Conservation (phyloP, 1,140 invertebrate genomes). For the Heliconius nattereri region DNA sequence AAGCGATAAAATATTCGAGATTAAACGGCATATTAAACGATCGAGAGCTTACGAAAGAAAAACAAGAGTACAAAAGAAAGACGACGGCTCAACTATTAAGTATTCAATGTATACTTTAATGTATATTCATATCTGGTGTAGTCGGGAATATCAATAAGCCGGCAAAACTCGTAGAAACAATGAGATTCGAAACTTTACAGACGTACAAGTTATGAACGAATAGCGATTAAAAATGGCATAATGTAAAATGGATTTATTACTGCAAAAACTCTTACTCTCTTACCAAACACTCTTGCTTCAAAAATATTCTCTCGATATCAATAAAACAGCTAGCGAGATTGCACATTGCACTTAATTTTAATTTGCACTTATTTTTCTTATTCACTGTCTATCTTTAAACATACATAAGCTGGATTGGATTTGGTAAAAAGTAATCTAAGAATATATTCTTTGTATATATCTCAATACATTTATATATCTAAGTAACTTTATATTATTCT, state of each 20-base stretch:
- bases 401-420: too few relatives aligned
- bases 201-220: conserved; percentile 31
- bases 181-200: conserved; percentile 45
- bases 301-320: too few relatives aligned
- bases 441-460: too few relatives aligned
- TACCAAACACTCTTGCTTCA: too few relatives aligned
- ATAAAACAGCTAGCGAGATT: too few relatives aligned
- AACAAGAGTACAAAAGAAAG: conserved; percentile 8
- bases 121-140: conserved; percentile 45
- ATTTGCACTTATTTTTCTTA: too few relatives aligned
- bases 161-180: conserved; percentile 44
- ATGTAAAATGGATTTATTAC: too few relatives aligned
- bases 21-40: conserved; percentile 14
- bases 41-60: conserved; percentile 7
- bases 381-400: too few relatives aligned
- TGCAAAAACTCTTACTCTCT: neutral
- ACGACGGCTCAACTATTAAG: conserved; percentile 27
- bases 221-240: neutral
- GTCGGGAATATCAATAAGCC: conserved; percentile 45
- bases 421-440: too few relatives aligned
- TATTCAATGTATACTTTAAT: conserved; percentile 26
- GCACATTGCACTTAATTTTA: too few relatives aligned
- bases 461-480: too few relatives aligned
- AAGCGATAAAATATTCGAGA: neutral
- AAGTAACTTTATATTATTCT: too few relatives aligned